Percentiles rank a stretch among this genome's conserved stretches.
phyloP scores from a whole-genome alignment of 2,888 invertebrate genomes.

The Mylabris sibirica region DNA sequence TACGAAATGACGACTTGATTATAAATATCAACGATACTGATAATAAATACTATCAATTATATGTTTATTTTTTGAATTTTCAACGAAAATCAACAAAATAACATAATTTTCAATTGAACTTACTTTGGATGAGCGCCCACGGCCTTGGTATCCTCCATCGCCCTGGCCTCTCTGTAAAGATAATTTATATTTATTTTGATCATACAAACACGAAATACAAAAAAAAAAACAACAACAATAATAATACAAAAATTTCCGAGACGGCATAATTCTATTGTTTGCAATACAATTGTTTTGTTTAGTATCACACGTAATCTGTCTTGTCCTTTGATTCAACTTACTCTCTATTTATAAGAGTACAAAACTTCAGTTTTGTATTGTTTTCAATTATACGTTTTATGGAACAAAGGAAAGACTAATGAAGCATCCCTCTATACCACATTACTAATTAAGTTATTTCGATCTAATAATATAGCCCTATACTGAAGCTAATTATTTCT shows the following conservation, averaged over 20 bases:
- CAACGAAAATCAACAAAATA: not conserved
- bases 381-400: not conserved
- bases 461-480: not conserved
- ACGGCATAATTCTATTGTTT: not conserved
- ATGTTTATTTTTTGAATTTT: not conserved
- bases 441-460: not conserved
- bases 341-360: too few species aligned
- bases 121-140: constrained; percentile 66
- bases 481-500: constrained; percentile 1
- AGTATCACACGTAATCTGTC: constrained; percentile 10
- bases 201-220: not conserved
- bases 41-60: not conserved
- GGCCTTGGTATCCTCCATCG: constrained; percentile 63
- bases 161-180: constrained; percentile 62
- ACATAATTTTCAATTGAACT: constrained; percentile 55
- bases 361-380: not conserved
- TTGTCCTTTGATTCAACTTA: not conserved
- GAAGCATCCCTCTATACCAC: not conserved
- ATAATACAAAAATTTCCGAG: not conserved
- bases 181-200: constrained; percentile 33
- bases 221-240: constrained; percentile 18
- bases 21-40: not conserved
- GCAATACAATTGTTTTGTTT: not conserved
- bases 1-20: not conserved
- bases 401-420: not conserved